Base-by-base conservation (phyloP, 2,797 vertebrate species). In the Tapirus indicus region DNA sequence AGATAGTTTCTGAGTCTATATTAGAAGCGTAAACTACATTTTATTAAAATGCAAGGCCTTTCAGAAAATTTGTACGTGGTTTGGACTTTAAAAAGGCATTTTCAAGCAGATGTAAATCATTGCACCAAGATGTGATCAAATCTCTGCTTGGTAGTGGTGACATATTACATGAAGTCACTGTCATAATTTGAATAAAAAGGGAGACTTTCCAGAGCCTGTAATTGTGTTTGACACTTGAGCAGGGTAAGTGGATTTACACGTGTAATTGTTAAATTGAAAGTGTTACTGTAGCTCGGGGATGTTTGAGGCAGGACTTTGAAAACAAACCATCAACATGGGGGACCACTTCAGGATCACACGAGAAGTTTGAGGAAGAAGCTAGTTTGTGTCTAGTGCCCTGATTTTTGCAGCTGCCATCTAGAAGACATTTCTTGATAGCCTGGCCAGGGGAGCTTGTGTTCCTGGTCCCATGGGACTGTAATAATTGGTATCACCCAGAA, bases 91-190 rank as follows among this genome's bases (percentile, higher is more conserved):
- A 56, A 58, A 72, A 21, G 35, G 18, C 5, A 13, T 52, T 47
- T 83, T 38, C 18, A 27, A 10, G 29, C n/a, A 16, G 27, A 10
- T 1, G 12, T 58, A 18, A 35, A 21, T 56, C 16, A 1, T 2
- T 21, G 14, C 1, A n/a, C 29, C 2, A 49, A 27, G 29, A 16
- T 18, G 35, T 25, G 52, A 14, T 23, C 3, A 0, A 14, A 6
- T 5, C 66, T 23, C 66, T 27, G 54, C 54, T n/a, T 71, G 27
- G 60, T 35, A 17, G n/a, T n/a, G 38, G 60, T 64, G 56, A 41
- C 4, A 2, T 3, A 9, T 49, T 58, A 16, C 25, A 18, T 17
- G 47, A 80, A 44, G 49, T 6, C 58, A 58, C 2, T 7, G 27
- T 56, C 29, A 41, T 49, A 23, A 29, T 62, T 21, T n/a, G 3